Conservation (phyloP, 2,888 invertebrate species). For the Barypeithes pellucidus region DNA sequence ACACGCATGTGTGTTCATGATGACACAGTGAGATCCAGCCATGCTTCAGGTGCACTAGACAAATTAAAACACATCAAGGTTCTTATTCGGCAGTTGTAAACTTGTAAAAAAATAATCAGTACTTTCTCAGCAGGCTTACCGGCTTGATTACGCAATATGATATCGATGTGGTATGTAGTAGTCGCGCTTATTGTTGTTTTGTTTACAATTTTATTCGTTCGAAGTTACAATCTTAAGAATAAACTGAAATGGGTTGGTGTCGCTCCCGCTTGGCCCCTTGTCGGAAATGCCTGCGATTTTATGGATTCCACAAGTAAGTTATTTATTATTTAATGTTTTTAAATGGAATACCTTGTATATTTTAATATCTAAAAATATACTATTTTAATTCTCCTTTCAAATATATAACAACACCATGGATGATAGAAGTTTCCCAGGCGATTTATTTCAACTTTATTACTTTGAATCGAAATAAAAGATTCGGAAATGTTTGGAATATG, state of each 20-base stretch:
- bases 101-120: slow-evolving; percentile 61
- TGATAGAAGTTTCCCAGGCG: too few species aligned
- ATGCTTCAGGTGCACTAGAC: neutral
- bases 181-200: slow-evolving; percentile 8
- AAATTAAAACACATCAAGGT: slow-evolving; percentile 2
- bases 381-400: too few species aligned
- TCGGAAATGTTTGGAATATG: too few species aligned
- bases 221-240: slow-evolving; percentile 26
- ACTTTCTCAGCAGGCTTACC: neutral
- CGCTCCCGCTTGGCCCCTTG: slow-evolving; percentile 52
- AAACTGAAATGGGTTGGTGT: slow-evolving; percentile 54
- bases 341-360: too few species aligned
- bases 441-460: too few species aligned
- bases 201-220: slow-evolving; percentile 7
- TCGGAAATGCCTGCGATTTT: slow-evolving; percentile 56
- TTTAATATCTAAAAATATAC: too few species aligned
- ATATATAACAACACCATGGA: too few species aligned
- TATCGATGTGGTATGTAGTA: neutral
- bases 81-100: neutral
- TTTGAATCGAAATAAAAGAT: too few species aligned
- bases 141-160: slow-evolving; percentile 12
- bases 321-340: too few species aligned
- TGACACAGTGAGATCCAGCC: neutral
- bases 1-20: neutral
- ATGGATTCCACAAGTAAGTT: slow-evolving; percentile 54